Evolutionary conservation across 1,140 invertebrate genomes (phyloP), one percentile per base, ranked within the genome.

Genomic region (Aphaenogaster ashmeadi): DNA sequence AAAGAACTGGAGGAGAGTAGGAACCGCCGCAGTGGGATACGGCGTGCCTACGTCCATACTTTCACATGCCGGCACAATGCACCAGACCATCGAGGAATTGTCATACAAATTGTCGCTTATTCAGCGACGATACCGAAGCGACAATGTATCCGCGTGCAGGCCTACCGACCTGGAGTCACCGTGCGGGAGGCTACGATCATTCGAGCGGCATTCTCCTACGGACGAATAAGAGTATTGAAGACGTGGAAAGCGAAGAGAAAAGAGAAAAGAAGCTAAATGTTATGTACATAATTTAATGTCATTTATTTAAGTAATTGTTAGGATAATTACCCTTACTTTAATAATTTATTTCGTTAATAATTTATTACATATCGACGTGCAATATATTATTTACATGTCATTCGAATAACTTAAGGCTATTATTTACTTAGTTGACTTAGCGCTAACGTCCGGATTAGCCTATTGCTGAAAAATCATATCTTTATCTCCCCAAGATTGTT

Each of bases 61-160:
- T 92, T 91, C 87, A 89, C 88, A 87, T 88, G 72, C 80, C 81
- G 74, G 81, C 91, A 93, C 89, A 91, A 93, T 92, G 87, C 92
- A 84, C 86, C 87, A 78, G 83, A 86, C 91, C 92, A 91, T 92
- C 87, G 87, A 84, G 64, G 87, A 93, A 93, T 93, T 92, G 92
- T 93, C 92, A 93, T 93, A 93, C 92, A 93, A 93, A 93, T 93
- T 93, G 92, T 92, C 91, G 92, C 90, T 93, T 92, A 93, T 93
- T 91, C 92, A 91, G 52, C 77, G 64, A 83, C 78, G 81, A 83
- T 87, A 60, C 89, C 18, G 33, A 83, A 79, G 71, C 87, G 78
- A 87, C 87, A 81, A 90, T 87, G 89, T 60, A 88, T 81, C 62
- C 54, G 81, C 81, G 66, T 79, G 67, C 72, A 75, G 78, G 89